Evolutionary conservation across 2,797 vertebrate species (phyloP), one percentile per base, ranked within the genome.

Genomic region (Manis crassicaudata): DNA sequence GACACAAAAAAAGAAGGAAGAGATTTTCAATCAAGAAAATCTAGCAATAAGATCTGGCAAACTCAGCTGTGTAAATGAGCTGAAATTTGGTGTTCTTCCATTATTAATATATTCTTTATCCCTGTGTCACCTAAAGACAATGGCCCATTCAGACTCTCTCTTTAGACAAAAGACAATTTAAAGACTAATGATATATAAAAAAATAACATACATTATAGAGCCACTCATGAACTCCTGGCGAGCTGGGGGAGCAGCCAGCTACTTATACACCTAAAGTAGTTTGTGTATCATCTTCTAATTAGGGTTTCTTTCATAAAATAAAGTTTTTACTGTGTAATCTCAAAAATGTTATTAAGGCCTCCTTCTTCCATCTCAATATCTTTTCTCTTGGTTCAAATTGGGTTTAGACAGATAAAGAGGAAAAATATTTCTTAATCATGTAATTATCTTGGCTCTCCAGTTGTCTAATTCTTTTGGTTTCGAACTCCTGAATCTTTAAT

Each of bases 401-500:
- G 20, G 1, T 81, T 6, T 8, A 92, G 60, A 94, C 21, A 90
- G 62, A 67, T 35, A 94, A 87, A 17, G 20, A 79, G 25, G 50
- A 60, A 60, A 87, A 92, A 87, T 77, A 86, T 46, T 80, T 54
- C 72, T 94, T 90, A 52, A 7, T 88, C 84, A 65, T n/a, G 20
- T 56, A 90, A 87, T 83, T 92, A 62, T 17, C 7, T 58, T 73
- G 37, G 17, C 50, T 10, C 40, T 89, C 80, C 35, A 96, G 20
- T 5, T 88, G 40, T 65, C 65, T 9, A 90, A 54, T 84, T 54
- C 37, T 94, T 95, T 52, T 43, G 32, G n/a, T 87, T 91, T 90
- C 88, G 50, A 90, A 84, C 72, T 95, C n/a, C 76, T 85, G 29
- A 72, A 68, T 92, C 35, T 79, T 93, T 87, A 77, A 89, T 50